Conservation (phyloP, 2,113 vertebrate genomes). For the Lonchura striata region DNA sequence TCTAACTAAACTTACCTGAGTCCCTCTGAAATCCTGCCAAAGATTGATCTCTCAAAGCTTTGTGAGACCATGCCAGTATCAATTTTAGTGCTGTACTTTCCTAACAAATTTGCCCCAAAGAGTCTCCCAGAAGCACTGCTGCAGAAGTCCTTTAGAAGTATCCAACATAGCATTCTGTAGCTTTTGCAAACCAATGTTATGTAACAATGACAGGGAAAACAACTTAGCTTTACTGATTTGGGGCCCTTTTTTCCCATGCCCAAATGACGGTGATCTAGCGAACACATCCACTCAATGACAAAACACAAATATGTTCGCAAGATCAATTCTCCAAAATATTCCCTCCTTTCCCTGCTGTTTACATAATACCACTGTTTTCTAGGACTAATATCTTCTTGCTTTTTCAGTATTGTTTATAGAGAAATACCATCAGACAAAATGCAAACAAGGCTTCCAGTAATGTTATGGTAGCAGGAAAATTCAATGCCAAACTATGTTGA, state of each 20-base stretch:
- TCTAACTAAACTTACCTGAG: background rate
- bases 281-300: background rate
- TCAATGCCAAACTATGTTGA: background rate
- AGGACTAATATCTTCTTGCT: background rate
- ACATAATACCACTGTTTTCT: background rate
- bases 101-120: background rate
- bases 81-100: background rate
- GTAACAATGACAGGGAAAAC: background rate
- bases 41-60: background rate
- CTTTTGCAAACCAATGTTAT: background rate
- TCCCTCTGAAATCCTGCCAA: background rate
- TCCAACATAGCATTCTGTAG: background rate
- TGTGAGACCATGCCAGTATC: background rate
- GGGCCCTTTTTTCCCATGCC: background rate
- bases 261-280: background rate
- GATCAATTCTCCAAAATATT: background rate
- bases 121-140: background rate
- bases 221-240: background rate
- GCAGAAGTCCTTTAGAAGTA: background rate
- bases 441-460: background rate
- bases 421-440: background rate
- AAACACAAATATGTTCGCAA: background rate
- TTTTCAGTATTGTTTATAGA: background rate
- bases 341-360: background rate
- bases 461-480: background rate